Evolutionary conservation across 2,113 vertebrate genomes (phyloP), one percentile per base, ranked within the genome.

Genomic region (Typhlomys cinereus): DNA sequence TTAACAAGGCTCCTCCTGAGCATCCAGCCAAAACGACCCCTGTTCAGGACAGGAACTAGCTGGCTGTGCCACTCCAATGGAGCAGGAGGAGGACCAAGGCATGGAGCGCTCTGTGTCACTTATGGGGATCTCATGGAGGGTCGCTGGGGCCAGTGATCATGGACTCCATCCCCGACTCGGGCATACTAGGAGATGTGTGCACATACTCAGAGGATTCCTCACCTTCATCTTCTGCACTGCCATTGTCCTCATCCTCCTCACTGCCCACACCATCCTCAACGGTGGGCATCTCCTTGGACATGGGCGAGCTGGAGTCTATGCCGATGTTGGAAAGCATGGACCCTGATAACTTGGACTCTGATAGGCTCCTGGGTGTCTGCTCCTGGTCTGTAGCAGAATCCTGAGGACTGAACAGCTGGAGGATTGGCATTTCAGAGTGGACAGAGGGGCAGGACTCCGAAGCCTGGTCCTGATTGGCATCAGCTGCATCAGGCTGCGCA

Each of bases 251-350:
- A 5, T 5, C 64, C 17, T 52, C 70, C 25, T 88, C 69, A 1
- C 0, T 0, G 7, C 48, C 39, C 20, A 21, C 12, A n/a, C n/a
- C n/a, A n/a, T n/a, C n/a, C n/a, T n/a, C n/a, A n/a, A n/a, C n/a
- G n/a, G n/a, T n/a, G n/a, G n/a, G n/a, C 1, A 11, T 20, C 10
- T 93, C 41, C 36, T 61, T 34, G 15, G 13, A 44, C 1, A n/a
- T 50, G 34, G 4, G 12, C 2, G 41, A 36, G 17, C 31, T 54
- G 34, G 59, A 85, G 36, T 1, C 90, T 7, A 18, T 0, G 5
- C 15, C 0, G 0, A 23, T 34, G 41, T 0, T 0, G 0, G 64
- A 21, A 9, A 79, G 17, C 3, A 2, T 0, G 1, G 67, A 91
- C 4, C n/a, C n/a, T n/a, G n/a, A n/a, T n/a, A 18, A 7, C 27